Evolutionary conservation across 2,113 vertebrate genomes (phyloP).

Genomic region (Daboia siamensis): DNA sequence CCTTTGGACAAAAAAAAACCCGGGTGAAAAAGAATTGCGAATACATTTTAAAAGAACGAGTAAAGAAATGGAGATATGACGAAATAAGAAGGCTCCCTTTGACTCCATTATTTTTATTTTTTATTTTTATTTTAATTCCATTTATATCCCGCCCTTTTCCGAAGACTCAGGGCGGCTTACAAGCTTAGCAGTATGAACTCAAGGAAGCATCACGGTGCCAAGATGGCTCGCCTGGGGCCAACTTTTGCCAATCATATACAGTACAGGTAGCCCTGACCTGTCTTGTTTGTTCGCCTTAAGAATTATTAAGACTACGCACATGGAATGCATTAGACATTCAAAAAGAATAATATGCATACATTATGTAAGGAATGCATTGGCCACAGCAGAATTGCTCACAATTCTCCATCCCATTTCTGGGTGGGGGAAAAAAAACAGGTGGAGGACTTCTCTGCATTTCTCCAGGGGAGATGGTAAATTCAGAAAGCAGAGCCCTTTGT

Average conservation of each 20-base stretch:
- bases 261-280: neutral
- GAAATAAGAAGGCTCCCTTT: neutral
- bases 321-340: neutral
- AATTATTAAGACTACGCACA: neutral
- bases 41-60: neutral
- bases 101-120: too few relatives aligned
- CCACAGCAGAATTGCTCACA: neutral
- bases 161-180: too few relatives aligned
- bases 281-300: neutral
- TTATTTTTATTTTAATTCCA: too few relatives aligned
- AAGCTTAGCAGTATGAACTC: too few relatives aligned
- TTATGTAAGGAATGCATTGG: neutral
- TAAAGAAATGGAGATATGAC: neutral
- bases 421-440: neutral
- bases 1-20: neutral
- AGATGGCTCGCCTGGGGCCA: neutral
- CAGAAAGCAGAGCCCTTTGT: neutral
- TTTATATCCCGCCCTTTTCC: too few relatives aligned
- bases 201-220: neutral
- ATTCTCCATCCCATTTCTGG: neutral
- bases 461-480: neutral
- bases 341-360: neutral
- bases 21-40: fast-evolving
- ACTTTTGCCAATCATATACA: neutral
- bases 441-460: neutral